phyloP scores from a whole-genome alignment of 2,797 vertebrate species.

The Liasis olivaceus region DNA sequence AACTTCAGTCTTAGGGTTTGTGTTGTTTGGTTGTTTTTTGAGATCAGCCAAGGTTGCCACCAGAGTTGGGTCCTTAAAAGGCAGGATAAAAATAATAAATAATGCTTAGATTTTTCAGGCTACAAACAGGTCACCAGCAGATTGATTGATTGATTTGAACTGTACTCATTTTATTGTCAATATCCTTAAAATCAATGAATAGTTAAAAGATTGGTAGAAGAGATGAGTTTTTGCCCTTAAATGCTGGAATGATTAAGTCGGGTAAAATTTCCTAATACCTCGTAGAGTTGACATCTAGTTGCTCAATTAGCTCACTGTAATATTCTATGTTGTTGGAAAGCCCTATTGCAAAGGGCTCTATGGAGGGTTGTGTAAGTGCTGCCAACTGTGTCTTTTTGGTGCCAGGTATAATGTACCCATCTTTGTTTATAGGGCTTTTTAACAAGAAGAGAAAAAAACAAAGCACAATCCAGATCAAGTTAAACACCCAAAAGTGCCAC shows the following conservation, averaged over 20 bases:
- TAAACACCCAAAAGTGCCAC: not conserved
- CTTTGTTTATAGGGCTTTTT: not conserved
- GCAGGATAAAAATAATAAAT: not conserved
- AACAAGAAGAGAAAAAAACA: not conserved
- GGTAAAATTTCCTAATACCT: not conserved
- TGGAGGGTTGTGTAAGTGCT: not conserved
- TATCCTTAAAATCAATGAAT: not conserved
- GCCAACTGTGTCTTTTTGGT: not conserved
- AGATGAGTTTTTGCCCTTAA: not conserved
- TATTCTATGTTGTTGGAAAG: not conserved
- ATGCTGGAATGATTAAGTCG: not conserved
- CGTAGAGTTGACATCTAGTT: not conserved
- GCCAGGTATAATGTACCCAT: not conserved
- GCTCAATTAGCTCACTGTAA: not conserved
- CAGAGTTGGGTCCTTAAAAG: not conserved
- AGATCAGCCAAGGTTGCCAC: not conserved
- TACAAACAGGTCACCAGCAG: not conserved
- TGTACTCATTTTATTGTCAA: not conserved
- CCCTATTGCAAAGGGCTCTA: not conserved
- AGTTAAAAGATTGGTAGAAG: not conserved
- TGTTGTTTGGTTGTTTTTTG: not conserved
- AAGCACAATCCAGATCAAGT: not conserved
- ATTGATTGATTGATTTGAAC: not conserved
- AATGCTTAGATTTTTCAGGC: constrained; percentile 3
- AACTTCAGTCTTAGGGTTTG: not conserved